Percentiles rank a stretch among this genome's conserved stretches.
Conservation (phyloP, 2,113 vertebrate genomes). For the Tympanuchus pallidicinctus region DNA sequence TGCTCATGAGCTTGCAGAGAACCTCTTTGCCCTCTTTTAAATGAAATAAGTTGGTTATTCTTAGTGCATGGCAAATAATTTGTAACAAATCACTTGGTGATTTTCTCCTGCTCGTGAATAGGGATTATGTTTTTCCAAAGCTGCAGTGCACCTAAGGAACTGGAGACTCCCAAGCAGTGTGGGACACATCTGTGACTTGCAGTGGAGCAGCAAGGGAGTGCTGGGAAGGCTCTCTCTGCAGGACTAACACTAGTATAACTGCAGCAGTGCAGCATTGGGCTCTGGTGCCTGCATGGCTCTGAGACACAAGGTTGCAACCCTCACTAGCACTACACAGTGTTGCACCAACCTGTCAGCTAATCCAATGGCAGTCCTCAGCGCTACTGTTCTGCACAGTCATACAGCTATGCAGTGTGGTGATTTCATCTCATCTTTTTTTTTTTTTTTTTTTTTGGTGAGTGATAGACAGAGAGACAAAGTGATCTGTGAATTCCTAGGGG, state of each 20-base stretch:
- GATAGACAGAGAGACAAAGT: background rate
- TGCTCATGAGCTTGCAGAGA: constrained; percentile 17
- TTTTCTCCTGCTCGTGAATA: background rate
- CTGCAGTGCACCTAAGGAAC: background rate
- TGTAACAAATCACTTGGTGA: constrained; percentile 55
- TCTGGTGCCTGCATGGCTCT: rapidly evolving
- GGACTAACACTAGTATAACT: rapidly evolving
- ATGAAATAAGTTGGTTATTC: constrained; percentile 50
- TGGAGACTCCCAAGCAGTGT: background rate
- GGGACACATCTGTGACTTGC: background rate
- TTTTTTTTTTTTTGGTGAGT: background rate
- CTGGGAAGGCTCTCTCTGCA: background rate
- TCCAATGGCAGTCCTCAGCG: background rate
- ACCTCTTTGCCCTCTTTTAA: constrained; percentile 48
- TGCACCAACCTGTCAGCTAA: rapidly evolving
- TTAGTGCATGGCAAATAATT: constrained; percentile 29
- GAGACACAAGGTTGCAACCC: rapidly evolving
- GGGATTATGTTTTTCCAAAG: background rate
- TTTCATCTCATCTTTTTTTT: background rate
- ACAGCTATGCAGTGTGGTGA: rapidly evolving
- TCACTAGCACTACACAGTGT: background rate
- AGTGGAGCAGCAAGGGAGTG: background rate
- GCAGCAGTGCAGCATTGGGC: rapidly evolving
- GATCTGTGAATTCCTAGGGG: background rate
- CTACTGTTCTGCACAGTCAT: background rate